Base-by-base conservation (phyloP, 2,113 vertebrate species). In the Caranx ignobilis region DNA sequence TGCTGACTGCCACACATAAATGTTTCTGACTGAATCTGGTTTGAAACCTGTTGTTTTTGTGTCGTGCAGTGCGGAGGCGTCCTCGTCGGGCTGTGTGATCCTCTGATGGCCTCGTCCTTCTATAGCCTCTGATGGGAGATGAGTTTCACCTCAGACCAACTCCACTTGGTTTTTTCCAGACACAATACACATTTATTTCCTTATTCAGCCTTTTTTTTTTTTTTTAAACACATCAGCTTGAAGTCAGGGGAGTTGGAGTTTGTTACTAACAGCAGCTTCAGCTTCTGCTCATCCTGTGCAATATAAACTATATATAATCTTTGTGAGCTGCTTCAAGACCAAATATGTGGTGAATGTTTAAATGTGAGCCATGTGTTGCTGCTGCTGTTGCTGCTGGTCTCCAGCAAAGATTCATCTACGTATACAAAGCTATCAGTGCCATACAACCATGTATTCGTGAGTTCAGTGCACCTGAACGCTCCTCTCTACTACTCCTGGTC, bases 1-100 rank as follows among this genome's bases (percentile, higher is more conserved):
- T 48, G 47, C 7, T 6, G 43, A 12, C 43, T 13, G 15, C 45
- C 47, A 6, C 9, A 45, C 11, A 13, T 3, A 13, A 37, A 37
- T 59, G 9, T 19, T 52, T 37, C 9, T 45, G 37, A 7, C 1
- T 37, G 7, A 15, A 3, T 37, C 3, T 63, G 61, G 47, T 48
- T 12, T 39, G 5, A 65, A 35, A 56, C 1, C 5, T 41, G 66
- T 37, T 3, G 2, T 57, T 21, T 76, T 16, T 81, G 35, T 75
- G n/a, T 76, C 50, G 66, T 62, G 68, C 83, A 65, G 83, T 43
- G 77, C 21, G 21, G 94, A 92, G 21, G 62, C 66, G 0, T 82
- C 90, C 6, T 43, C 87, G 0, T 91, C 87, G 52, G 89, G 87
- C 88, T 95, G 94, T 57, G 75, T 90, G 61, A 93, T 95, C 81